Evolutionary conservation across 2,113 vertebrate species (phyloP).

Genomic region (Bos indicus): DNA sequence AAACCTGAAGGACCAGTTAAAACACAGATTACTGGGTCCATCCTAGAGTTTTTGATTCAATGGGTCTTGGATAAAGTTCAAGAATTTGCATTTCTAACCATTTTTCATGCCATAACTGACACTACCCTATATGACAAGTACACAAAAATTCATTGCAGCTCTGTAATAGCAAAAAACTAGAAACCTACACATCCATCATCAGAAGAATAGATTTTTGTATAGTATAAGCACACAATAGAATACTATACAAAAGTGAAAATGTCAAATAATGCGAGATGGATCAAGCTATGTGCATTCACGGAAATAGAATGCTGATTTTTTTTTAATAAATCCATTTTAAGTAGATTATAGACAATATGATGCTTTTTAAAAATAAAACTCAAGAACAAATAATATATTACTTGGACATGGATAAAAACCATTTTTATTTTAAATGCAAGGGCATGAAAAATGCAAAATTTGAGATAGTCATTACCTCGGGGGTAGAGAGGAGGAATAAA

Average conservation of each 20-base stretch:
- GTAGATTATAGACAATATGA: background rate
- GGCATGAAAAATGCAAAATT: background rate
- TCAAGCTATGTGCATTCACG: background rate
- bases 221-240: background rate
- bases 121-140: background rate
- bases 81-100: background rate
- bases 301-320: background rate
- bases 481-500: background rate
- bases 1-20: background rate
- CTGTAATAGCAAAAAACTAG: background rate
- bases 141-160: background rate
- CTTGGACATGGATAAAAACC: background rate
- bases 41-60: background rate
- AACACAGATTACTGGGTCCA: background rate
- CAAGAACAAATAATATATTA: background rate
- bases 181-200: background rate
- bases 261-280: background rate
- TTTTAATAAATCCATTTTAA: background rate
- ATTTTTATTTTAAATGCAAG: constrained; percentile 7
- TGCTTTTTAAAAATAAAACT: background rate
- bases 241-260: background rate
- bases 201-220: background rate
- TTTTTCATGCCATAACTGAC: background rate
- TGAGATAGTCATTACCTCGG: background rate
- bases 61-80: background rate